phyloP scores from a whole-genome alignment of 2,888 invertebrate species.

The Heliothis peltigera region DNA sequence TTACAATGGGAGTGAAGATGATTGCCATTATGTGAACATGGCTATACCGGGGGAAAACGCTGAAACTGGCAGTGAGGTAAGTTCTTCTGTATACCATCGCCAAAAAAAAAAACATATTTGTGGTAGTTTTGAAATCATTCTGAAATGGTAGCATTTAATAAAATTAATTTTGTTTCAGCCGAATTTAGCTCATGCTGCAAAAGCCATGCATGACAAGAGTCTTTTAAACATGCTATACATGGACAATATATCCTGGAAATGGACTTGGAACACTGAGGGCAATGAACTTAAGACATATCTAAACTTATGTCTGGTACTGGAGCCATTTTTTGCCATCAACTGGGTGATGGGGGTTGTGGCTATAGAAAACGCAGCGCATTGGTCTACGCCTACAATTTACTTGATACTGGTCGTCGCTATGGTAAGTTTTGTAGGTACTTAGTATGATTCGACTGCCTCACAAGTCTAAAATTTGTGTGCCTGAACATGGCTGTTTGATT shows the following conservation, averaged over 20 bases:
- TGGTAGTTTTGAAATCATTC: constrained; percentile 22
- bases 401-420: constrained; percentile 89
- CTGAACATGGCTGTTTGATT: no score
- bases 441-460: no score
- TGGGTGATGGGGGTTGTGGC: constrained; percentile 94
- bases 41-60: constrained; percentile 66
- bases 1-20: constrained; percentile 80
- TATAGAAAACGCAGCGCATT: constrained; percentile 91
- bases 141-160: neutral
- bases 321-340: constrained; percentile 92
- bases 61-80: constrained; percentile 78
- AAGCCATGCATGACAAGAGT: constrained; percentile 77
- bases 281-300: constrained; percentile 90
- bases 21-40: constrained; percentile 78
- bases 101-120: neutral
- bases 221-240: constrained; percentile 82
- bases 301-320: constrained; percentile 91
- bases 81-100: constrained; percentile 41
- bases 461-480: no score
- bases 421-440: constrained; percentile 82
- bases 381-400: constrained; percentile 90
- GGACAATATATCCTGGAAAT: constrained; percentile 86
- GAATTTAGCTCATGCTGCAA: constrained; percentile 60
- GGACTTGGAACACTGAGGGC: constrained; percentile 86
- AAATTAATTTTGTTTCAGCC: constrained; percentile 46